These are phyloP conservation scores for Eumaeus atala DNA, from an alignment of 1,140 invertebrate genomes.

Conservation along the genomic window DNA sequence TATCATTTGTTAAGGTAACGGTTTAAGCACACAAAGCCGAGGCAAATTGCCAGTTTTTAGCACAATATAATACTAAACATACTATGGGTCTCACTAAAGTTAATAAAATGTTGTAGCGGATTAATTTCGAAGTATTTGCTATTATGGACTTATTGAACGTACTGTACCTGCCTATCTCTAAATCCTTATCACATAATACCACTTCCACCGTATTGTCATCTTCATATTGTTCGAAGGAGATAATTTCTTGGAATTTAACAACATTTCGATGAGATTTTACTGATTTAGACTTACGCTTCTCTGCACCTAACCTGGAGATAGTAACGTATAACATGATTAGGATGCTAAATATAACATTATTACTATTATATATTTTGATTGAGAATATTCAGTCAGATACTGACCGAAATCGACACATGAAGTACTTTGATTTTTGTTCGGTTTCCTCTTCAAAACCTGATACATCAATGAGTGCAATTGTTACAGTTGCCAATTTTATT, in stretches of 20 bases:
- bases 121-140: background rate
- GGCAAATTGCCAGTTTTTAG: no score
- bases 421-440: slow-evolving; percentile 41
- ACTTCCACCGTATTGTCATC: slow-evolving; percentile 50
- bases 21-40: no score
- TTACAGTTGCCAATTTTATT: slow-evolving; percentile 48
- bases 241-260: slow-evolving; percentile 55
- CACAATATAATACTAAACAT: no score
- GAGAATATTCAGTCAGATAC: background rate
- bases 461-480: slow-evolving; percentile 54
- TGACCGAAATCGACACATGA: slow-evolving; percentile 51
- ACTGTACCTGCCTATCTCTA: slow-evolving; percentile 46
- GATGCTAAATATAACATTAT: background rate
- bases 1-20: no score
- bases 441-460: slow-evolving; percentile 36
- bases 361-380: slow-evolving; percentile 5
- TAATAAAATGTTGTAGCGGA: background rate
- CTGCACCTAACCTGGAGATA: slow-evolving; percentile 47
- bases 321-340: slow-evolving; percentile 2
- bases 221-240: slow-evolving; percentile 49
- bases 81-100: background rate
- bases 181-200: slow-evolving; percentile 46
- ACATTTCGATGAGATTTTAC: slow-evolving; percentile 33
- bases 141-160: slow-evolving; percentile 5
- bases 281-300: slow-evolving; percentile 55